phyloP scores from a whole-genome alignment of 64 coral and sea anemone species.

The Stylophora pistillata region DNA sequence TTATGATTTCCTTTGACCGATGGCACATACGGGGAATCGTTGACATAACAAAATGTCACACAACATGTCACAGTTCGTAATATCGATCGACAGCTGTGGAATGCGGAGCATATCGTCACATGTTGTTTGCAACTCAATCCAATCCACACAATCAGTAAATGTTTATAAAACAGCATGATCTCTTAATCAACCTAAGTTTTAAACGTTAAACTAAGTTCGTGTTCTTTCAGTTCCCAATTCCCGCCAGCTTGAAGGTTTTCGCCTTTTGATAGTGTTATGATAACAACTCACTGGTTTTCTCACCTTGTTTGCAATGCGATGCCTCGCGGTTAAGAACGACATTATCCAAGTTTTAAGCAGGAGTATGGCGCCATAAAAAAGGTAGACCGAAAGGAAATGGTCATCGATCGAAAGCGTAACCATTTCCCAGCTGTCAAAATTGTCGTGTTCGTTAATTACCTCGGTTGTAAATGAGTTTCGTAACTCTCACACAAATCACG shows the following conservation, averaged over 20 bases:
- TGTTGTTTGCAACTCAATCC: too few relatives aligned
- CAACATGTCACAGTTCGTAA: too few relatives aligned
- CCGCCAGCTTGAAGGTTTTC: background rate
- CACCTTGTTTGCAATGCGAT: slow-evolving; percentile 25
- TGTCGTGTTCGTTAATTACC: background rate
- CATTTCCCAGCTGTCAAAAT: background rate
- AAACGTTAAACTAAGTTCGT: too few relatives aligned
- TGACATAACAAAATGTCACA: too few relatives aligned
- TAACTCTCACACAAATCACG: background rate
- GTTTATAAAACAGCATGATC: too few relatives aligned
- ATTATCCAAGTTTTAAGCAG: background rate
- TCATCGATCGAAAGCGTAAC: background rate
- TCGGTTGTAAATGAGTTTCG: background rate
- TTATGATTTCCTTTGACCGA: too few relatives aligned
- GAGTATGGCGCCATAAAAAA: slow-evolving; percentile 26
- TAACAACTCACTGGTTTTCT: background rate
- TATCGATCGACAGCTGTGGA: too few relatives aligned
- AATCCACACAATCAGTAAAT: too few relatives aligned
- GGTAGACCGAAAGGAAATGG: background rate
- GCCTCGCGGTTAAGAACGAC: background rate
- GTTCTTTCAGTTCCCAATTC: background rate
- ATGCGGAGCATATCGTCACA: too few relatives aligned
- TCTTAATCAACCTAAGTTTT: too few relatives aligned
- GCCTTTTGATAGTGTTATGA: background rate
- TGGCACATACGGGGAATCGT: too few relatives aligned